Conservation (phyloP, 2,113 vertebrate species). For the Narcine bancroftii region DNA sequence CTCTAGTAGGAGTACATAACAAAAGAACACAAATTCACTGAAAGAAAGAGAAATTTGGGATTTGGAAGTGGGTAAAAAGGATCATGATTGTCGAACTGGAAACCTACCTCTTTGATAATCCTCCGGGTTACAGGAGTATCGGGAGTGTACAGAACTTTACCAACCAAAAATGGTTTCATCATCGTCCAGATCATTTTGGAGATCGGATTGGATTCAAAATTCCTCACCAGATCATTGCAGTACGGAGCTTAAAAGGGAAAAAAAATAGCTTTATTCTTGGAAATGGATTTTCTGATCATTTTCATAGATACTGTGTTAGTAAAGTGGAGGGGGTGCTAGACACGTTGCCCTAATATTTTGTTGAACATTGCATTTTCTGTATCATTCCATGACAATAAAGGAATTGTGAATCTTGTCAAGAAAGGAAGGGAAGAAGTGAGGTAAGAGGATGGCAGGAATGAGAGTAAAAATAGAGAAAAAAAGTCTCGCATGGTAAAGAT, state of each 20-base stretch:
- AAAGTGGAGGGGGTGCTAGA: background rate
- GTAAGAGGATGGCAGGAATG: too few relatives aligned
- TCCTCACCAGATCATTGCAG: slow-evolving; percentile 87
- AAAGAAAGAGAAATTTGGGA: background rate
- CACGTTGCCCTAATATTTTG: too few relatives aligned
- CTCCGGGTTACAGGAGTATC: slow-evolving; percentile 73
- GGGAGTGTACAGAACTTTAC: slow-evolving; percentile 92
- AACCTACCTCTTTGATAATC: slow-evolving; percentile 81
- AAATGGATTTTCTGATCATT: too few relatives aligned
- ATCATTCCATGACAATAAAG: too few relatives aligned
- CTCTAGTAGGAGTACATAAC: background rate
- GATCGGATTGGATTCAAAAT: slow-evolving; percentile 82
- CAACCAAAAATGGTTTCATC: slow-evolving; percentile 83
- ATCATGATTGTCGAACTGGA: background rate
- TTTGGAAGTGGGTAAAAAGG: background rate
- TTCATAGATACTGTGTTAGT: background rate
- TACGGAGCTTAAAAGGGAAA: slow-evolving; percentile 66
- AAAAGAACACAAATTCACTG: background rate
- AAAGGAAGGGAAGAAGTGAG: too few relatives aligned
- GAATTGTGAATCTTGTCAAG: too few relatives aligned
- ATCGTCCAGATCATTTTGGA: slow-evolving; percentile 93
- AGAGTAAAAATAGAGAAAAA: too few relatives aligned
- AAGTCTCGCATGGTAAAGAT: too few relatives aligned
- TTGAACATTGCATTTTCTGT: too few relatives aligned
- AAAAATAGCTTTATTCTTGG: background rate